Conservation (phyloP, 2,888 invertebrate genomes). For the Junonia oenone region DNA sequence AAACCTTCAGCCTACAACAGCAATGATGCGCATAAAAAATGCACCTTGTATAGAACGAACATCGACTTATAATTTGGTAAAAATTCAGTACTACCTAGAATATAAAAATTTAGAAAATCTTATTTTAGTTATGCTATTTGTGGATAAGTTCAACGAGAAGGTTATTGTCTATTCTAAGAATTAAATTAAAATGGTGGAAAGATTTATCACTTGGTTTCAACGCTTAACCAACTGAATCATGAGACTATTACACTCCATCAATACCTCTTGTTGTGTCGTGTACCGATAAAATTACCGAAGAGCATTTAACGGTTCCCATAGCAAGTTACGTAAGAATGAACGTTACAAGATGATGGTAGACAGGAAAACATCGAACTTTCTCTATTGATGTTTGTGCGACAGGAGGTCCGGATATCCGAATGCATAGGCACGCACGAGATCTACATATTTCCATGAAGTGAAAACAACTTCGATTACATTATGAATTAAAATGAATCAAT, state of each 20-base stretch:
- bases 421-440: constrained; percentile 21
- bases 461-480: constrained; percentile 21
- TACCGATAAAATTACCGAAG: constrained; percentile 5
- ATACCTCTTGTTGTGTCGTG: background rate
- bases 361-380: constrained; percentile 41
- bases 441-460: constrained; percentile 24
- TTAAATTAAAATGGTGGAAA: too few relatives aligned
- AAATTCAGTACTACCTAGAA: too few relatives aligned
- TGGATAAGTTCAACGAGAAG: too few relatives aligned
- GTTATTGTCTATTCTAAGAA: too few relatives aligned
- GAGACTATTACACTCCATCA: background rate
- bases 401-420: constrained; percentile 27
- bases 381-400: constrained; percentile 32
- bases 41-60: too few relatives aligned
- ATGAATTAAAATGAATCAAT: constrained; percentile 12
- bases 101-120: too few relatives aligned
- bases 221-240: background rate
- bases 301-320: constrained; percentile 21
- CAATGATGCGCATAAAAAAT: background rate
- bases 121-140: background rate
- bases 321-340: constrained; percentile 15
- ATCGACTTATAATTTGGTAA: too few relatives aligned
- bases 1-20: background rate
- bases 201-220: too few relatives aligned
- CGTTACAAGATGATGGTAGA: constrained; percentile 13